A percentile compares a stretch with the other conserved stretches of the same genome.
phyloP scores from a whole-genome alignment of 2,113 vertebrate species.

The Solenodon paradoxus region DNA sequence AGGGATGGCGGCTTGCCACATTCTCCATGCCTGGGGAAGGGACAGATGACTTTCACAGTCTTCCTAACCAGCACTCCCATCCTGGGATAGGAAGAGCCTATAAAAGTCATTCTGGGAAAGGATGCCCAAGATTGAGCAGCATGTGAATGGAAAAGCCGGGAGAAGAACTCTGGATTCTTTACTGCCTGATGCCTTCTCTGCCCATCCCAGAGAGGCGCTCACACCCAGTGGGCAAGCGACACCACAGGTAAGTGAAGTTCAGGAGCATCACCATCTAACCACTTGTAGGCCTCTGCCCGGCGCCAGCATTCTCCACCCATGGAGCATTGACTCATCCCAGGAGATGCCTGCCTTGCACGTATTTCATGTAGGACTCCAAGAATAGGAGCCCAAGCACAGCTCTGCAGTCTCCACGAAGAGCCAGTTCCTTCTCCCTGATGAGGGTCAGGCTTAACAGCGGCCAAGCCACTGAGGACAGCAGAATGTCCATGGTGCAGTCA shows the following conservation, averaged over 20 bases:
- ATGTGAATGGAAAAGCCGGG: slow-evolving; percentile 1
- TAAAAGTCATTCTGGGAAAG: slow-evolving; percentile 7
- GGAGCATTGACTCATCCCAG: not conserved
- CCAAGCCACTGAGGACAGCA: slow-evolving; percentile 1
- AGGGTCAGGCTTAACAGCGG: slow-evolving; percentile 4
- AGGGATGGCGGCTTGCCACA: not conserved
- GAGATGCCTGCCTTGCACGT: not conserved
- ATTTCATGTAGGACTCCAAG: not conserved
- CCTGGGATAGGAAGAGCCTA: not conserved
- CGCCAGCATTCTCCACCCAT: not conserved
- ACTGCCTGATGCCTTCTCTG: not conserved
- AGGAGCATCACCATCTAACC: not conserved
- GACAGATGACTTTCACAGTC: not conserved
- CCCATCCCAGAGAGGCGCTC: not conserved
- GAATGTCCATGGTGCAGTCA: not conserved
- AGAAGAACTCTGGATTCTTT: not conserved
- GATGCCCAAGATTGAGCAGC: not conserved
- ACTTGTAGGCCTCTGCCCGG: not conserved
- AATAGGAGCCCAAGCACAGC: slow-evolving; percentile 37
- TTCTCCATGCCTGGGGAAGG: not conserved
- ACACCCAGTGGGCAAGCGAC: not conserved
- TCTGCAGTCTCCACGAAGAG: not conserved
- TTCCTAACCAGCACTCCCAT: not conserved
- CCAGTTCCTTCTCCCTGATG: not conserved
- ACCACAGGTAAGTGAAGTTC: not conserved